phyloP scores from a whole-genome alignment of 2,888 invertebrate genomes.

The Microctonus hyperodae region DNA sequence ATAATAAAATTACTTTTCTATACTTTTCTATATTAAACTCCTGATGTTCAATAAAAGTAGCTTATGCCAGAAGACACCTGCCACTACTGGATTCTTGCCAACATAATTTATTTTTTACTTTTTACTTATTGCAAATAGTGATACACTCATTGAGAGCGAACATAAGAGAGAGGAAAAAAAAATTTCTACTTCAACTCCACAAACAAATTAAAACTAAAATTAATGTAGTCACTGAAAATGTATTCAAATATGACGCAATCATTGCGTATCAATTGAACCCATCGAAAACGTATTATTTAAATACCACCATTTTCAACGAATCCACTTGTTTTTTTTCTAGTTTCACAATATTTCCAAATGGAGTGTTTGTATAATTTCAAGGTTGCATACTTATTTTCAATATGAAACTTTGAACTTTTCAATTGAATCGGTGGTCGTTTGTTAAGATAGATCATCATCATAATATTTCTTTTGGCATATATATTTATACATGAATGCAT shows the following conservation, averaged over 20 bases:
- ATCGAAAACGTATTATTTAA: no score
- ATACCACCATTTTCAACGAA: no score
- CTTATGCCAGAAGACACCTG: background rate
- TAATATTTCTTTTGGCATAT: no score
- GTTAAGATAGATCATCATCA: background rate
- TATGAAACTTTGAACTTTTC: background rate
- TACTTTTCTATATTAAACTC: no score
- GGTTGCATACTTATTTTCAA: background rate
- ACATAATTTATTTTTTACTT: background rate
- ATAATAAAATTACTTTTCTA: no score
- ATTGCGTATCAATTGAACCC: no score
- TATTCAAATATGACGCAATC: no score
- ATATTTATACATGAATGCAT: no score
- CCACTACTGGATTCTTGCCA: background rate
- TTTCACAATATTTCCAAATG: no score
- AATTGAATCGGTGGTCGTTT: background rate
- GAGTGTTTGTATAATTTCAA: background rate
- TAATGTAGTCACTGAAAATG: no score
- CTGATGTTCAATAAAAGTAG: background rate
- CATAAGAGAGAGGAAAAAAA: no score
- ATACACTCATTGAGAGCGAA: background rate
- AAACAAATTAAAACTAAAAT: background rate
- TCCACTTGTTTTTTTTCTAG: no score
- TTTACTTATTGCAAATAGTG: background rate
- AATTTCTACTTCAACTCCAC: background rate